Percentiles rank a stretch among this genome's conserved stretches.
phyloP scores from a whole-genome alignment of 2,797 vertebrate genomes.

The Eupleurogrammus muticus region DNA sequence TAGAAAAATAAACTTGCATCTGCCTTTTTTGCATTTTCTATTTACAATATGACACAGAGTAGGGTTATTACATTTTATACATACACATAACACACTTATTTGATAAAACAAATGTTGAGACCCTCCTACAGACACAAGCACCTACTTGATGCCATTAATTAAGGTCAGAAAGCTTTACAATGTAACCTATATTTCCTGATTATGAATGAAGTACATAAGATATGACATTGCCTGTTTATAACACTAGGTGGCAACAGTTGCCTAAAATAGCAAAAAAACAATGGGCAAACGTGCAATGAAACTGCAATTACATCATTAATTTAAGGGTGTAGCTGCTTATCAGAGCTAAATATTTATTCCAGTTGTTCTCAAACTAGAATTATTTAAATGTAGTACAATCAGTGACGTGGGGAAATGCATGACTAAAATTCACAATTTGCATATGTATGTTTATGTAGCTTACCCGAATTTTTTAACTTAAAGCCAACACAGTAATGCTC shows the following conservation, averaged over 20 bases:
- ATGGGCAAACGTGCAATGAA: constrained; percentile 6
- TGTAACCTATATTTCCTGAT: background rate
- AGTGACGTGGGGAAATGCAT: constrained; percentile 2
- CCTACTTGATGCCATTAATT: background rate
- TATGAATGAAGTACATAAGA: constrained; percentile 4
- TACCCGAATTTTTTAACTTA: constrained; percentile 19
- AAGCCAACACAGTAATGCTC: constrained; percentile 1
- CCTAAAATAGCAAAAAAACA: background rate
- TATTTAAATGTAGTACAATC: background rate
- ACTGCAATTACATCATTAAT: constrained; percentile 8
- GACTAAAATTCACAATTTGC: background rate
- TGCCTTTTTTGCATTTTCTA: background rate
- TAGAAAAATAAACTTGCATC: constrained; percentile 6
- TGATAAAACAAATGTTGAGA: background rate
- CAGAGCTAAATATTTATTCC: constrained; percentile 6
- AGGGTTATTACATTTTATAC: background rate
- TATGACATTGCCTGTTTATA: constrained; percentile 23
- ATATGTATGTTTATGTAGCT: constrained; percentile 19
- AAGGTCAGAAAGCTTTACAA: background rate
- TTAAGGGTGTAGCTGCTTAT: background rate
- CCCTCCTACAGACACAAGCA: background rate
- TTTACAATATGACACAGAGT: background rate
- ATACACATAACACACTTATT: background rate
- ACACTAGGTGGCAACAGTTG: constrained; percentile 67
- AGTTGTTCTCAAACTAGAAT: background rate